phyloP scores from a whole-genome alignment of 2,797 vertebrate genomes.

The Mus caroli region DNA sequence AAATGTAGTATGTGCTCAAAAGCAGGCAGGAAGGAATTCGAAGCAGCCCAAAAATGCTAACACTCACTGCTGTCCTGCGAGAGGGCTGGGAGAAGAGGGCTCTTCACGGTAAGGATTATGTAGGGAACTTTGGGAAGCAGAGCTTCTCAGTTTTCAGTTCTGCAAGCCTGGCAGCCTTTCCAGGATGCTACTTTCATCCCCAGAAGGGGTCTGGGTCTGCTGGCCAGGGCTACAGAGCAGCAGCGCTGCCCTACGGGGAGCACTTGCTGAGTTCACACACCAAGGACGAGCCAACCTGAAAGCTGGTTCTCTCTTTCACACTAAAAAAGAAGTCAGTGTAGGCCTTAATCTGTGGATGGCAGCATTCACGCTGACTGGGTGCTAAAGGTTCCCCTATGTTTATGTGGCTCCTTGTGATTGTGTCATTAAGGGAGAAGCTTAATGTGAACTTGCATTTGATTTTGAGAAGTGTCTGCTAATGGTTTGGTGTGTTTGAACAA shows the following conservation, averaged over 20 bases:
- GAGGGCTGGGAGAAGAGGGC: constrained; percentile 89
- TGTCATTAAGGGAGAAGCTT: not conserved
- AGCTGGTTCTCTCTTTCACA: constrained; percentile 19
- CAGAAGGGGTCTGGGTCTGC: constrained; percentile 86
- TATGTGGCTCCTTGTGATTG: not conserved
- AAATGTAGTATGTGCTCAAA: constrained; percentile 97
- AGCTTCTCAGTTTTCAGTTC: not conserved
- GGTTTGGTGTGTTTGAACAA: constrained; percentile 4
- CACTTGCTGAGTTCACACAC: constrained; percentile 52
- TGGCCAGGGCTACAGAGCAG: not conserved
- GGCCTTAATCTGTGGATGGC: constrained; percentile 42
- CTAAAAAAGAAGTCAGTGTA: not conserved
- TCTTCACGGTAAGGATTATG: constrained; percentile 88
- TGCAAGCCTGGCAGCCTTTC: not conserved
- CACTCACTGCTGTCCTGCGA: constrained; percentile 93
- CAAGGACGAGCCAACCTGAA: not conserved
- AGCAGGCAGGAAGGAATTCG: constrained; percentile 97
- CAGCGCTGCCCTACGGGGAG: constrained; percentile 47
- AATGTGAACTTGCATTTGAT: not conserved
- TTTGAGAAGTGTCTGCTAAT: constrained; percentile 31
- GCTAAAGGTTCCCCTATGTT: constrained; percentile 4
- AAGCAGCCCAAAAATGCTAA: constrained; percentile 99
- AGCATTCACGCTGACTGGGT: not conserved
- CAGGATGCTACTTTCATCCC: constrained; percentile 78
- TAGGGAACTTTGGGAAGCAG: constrained; percentile 79